Evolutionary conservation across 2,888 invertebrate genomes (phyloP), one percentile per base, ranked within the genome.

Genomic region (Lochmaea capreae): DNA sequence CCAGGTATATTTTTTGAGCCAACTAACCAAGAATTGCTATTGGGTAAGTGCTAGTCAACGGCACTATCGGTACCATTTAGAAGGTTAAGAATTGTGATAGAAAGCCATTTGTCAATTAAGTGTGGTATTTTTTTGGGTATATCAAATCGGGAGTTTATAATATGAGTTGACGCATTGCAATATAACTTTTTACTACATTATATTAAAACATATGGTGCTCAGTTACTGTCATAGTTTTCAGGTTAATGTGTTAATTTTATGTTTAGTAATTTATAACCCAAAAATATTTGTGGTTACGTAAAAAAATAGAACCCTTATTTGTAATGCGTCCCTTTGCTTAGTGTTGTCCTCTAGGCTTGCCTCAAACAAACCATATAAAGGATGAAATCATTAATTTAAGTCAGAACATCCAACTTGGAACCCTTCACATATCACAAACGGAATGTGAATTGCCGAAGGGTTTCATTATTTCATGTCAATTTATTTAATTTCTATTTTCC

Each of bases 311-410:
- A 59, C 33, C 33, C n/a, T 59, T 6, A 42, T 49, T 62, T 61
- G 68, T 26, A 63, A 71, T 71, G 71, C 58, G 43, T 63, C 71
- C 71, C 58, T 54, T 22, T 65, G 65, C 71, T 68, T 57, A 68
- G 61, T 58, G 63, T 65, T 71, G n/a, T 18, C 14, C 58, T 57
- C 22, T 58, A 67, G 43, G 11, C 62, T 42, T 43, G 6, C 43
- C 62, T 63, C 2, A 63, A 63, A 63, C 3, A 59, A 33, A 59
- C 18, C 62, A 63, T 63, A 18, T 63, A 43, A 61, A 61, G n/a
- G 61, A 61, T 39, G 14, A 11, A 39, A 61, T 61, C 2, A 9
- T 10, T 54, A 10, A n/a, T 14, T 52, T 4, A 49, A 49, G n/a
- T 6, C 49, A n/a, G n/a, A n/a, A n/a, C n/a, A n/a, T n/a, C n/a